Evolutionary conservation across 2,797 vertebrate genomes (phyloP).

Genomic region (Chrysocyon brachyurus): DNA sequence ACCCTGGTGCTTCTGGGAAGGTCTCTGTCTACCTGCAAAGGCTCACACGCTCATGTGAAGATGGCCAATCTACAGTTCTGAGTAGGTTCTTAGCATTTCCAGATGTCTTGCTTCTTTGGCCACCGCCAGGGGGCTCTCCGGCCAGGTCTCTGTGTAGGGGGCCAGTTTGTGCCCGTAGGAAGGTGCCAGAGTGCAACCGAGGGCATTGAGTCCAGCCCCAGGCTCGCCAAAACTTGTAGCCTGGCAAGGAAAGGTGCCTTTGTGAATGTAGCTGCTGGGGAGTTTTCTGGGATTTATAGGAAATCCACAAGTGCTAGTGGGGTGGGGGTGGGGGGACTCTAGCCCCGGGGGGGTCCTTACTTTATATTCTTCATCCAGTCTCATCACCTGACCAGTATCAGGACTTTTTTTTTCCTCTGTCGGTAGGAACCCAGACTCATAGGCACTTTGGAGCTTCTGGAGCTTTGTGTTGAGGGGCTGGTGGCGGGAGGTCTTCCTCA

Average conservation of each 20-base stretch:
- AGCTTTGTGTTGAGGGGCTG: background rate
- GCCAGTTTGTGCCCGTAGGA: too few species aligned
- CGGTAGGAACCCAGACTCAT: background rate
- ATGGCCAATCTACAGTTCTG: background rate
- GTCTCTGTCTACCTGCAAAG: background rate
- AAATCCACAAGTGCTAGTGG: rapidly evolving
- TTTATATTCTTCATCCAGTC: background rate
- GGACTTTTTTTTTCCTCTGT: background rate
- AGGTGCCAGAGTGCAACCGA: rapidly evolving
- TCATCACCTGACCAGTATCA: background rate
- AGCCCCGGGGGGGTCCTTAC: background rate
- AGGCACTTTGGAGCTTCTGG: background rate
- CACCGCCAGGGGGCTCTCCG: background rate
- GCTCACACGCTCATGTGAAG: background rate
- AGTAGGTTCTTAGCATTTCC: background rate
- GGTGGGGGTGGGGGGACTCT: background rate
- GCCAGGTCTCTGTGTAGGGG: background rate
- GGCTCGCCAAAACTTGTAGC: background rate
- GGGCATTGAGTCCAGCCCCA: background rate
- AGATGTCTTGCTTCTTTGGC: background rate
- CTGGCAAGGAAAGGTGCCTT: background rate
- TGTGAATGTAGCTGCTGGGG: background rate
- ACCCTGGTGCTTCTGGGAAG: background rate
- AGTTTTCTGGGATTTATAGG: background rate
- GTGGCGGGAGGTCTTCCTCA: background rate